A percentile compares a stretch with the other conserved stretches of the same genome.
These are phyloP conservation scores for Chionis minor DNA, from an alignment of 2,113 vertebrate species.

Conservation along the genomic window DNA sequence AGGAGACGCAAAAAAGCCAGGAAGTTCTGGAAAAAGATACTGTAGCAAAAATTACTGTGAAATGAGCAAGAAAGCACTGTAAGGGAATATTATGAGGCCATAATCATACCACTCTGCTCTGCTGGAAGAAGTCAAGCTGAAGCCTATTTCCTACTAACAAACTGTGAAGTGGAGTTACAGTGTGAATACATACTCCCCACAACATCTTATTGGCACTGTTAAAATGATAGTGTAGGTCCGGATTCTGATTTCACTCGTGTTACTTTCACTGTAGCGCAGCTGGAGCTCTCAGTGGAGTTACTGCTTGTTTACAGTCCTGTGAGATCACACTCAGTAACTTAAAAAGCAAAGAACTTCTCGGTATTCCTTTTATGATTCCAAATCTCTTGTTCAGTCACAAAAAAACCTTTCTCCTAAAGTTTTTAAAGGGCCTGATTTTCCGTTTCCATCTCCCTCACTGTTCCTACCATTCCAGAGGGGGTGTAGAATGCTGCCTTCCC, in stretches of 20 bases:
- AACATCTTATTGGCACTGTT: not conserved
- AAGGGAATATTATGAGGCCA: not conserved
- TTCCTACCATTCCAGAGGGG: not conserved
- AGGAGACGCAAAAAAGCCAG: not conserved
- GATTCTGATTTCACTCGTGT: not conserved
- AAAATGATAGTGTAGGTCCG: not conserved
- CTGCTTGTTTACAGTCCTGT: not conserved
- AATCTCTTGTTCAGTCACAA: not conserved
- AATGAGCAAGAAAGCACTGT: not conserved
- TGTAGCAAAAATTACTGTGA: not conserved
- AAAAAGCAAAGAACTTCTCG: not conserved
- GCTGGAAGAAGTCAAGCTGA: not conserved
- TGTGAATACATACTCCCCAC: accelerated
- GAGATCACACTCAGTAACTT: not conserved
- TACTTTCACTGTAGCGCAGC: not conserved
- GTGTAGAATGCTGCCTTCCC: not conserved
- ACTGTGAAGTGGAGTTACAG: not conserved
- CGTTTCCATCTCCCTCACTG: not conserved
- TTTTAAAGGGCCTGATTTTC: not conserved
- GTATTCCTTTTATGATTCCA: not conserved
- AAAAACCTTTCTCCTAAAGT: not conserved
- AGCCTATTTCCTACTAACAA: not conserved
- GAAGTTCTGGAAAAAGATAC: not conserved
- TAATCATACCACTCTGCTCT: not conserved
- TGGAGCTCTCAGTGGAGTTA: not conserved